Conservation (phyloP, 1,140 invertebrate genomes). For the Trissolcus basalis region DNA sequence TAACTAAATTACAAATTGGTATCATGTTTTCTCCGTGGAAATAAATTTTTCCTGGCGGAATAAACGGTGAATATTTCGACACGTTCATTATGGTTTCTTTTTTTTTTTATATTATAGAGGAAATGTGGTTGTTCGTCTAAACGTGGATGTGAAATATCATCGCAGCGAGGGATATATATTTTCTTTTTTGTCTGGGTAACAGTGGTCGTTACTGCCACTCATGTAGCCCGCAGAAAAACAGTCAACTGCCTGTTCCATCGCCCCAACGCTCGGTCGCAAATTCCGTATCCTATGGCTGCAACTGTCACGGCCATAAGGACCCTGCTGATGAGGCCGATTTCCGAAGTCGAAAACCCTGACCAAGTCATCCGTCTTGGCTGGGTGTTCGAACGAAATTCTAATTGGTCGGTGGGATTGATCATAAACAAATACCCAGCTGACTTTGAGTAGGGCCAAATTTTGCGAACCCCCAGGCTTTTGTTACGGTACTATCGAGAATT, state of each 20-base stretch:
- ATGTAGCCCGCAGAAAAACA: slow-evolving; percentile 22
- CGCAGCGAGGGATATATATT: too few relatives aligned
- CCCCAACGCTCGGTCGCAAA: background rate
- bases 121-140: too few relatives aligned
- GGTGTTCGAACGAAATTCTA: background rate
- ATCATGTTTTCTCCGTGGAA: too few relatives aligned
- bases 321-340: slow-evolving; percentile 1
- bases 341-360: slow-evolving; percentile 2
- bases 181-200: too few relatives aligned
- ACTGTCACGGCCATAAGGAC: slow-evolving; percentile 7
- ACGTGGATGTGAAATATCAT: slow-evolving; percentile 6
- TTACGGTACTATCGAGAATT: background rate
- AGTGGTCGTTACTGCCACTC: slow-evolving; percentile 11
- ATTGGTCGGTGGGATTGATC: slow-evolving; percentile 2
- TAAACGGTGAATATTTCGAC: too few relatives aligned
- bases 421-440: slow-evolving; percentile 8
- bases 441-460: slow-evolving; percentile 1
- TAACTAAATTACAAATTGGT: too few relatives aligned
- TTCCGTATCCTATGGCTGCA: background rate
- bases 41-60: too few relatives aligned
- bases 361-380: slow-evolving; percentile 2
- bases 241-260: background rate
- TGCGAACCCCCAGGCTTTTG: background rate
- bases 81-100: too few relatives aligned
- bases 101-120: too few relatives aligned